Base-by-base conservation (phyloP, 2,113 vertebrate species). In the Holacanthus passer region DNA sequence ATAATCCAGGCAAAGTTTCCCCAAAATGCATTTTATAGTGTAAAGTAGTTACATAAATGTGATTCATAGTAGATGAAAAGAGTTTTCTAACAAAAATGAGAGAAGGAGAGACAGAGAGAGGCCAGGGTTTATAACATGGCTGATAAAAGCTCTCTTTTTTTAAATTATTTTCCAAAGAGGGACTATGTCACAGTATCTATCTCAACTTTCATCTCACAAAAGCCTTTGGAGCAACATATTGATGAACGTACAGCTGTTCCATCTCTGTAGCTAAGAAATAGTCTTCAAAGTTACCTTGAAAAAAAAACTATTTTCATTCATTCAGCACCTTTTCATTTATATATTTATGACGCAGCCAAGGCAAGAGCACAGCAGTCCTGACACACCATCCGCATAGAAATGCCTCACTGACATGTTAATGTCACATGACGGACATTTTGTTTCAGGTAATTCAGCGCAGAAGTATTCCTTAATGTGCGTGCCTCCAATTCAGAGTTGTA, bases 381-480 rank as follows among this genome's bases (percentile, higher is more conserved):
- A n/a, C n/a, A n/a, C n/a, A n/a, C n/a, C n/a, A n/a, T n/a, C n/a
- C n/a, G n/a, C n/a, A n/a, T n/a, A n/a, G n/a, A n/a, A n/a, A n/a
- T n/a, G n/a, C n/a, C n/a, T n/a, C n/a, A n/a, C n/a, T n/a, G 66
- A 52, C 56, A 32, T 71, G 63, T 65, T 80, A 56, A 70, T 72
- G 55, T 74, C 35, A 50, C 45, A 50, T 79, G 62, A 59, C 71
- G 80, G 47, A 48, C 19, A 60, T 85, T 86, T 78, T 77, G 58
- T 87, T 87, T 81, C 19, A 75, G 48, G 39, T 79, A 60, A 79
- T 76, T 76, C 29, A 69, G 20, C 12, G n/a, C 9, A 65, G 45
- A 79, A 27, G 55, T 80, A 3, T 58, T 70, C 29, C 65, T 65
- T 27, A 66, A 52, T 64, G 73, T 68, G 41, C 43, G 39, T 11